A percentile compares a stretch with the other conserved stretches of the same genome.
Evolutionary conservation across 2,888 invertebrate genomes (phyloP).

Genomic region (Schizaphis graminum): DNA sequence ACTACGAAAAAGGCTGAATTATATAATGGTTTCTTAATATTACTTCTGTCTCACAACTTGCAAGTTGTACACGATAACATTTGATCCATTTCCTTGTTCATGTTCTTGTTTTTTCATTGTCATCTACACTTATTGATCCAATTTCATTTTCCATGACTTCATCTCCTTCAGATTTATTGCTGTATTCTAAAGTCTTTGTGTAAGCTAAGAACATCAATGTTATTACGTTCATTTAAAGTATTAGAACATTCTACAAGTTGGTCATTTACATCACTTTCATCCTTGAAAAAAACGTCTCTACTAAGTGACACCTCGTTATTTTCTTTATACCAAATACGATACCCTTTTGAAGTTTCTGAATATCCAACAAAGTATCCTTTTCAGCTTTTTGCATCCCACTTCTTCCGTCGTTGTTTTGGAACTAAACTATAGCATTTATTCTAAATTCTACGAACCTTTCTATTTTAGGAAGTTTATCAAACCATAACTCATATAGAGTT

Average conservation of each 20-base stretch:
- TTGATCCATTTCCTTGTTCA: no score
- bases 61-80: no score
- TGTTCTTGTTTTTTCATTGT: no score
- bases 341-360: slow-evolving; percentile 68
- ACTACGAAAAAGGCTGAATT: no score
- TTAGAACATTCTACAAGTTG: not conserved
- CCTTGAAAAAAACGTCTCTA: slow-evolving; percentile 68
- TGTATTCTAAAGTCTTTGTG: no score
- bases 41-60: no score
- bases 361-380: slow-evolving; percentile 68
- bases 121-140: no score
- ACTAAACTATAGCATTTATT: slow-evolving; percentile 44
- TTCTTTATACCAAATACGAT: slow-evolving; percentile 68
- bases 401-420: not conserved
- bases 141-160: no score
- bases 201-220: no score
- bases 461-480: slow-evolving; percentile 67
- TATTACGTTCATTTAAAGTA: not conserved
- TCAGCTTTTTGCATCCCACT: not conserved
- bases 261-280: slow-evolving; percentile 48
- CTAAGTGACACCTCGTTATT: slow-evolving; percentile 44
- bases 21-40: no score
- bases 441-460: slow-evolving; percentile 68
- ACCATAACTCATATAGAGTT: slow-evolving; percentile 68
- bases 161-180: no score